Conservation (phyloP, 2,888 invertebrate genomes). For the Cerastis leucographa region DNA sequence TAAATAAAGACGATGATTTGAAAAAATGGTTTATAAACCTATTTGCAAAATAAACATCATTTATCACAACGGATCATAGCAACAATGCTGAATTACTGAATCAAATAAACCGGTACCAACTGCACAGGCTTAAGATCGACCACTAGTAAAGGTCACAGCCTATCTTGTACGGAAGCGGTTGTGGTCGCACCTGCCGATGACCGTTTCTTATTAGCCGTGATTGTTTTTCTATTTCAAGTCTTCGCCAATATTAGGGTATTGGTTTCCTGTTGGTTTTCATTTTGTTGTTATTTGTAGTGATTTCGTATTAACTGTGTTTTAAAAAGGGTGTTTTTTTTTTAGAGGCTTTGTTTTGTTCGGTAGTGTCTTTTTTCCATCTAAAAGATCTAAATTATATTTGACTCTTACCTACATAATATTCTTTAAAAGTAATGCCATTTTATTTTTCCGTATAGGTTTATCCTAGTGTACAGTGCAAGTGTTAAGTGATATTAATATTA, state of each 20-base stretch:
- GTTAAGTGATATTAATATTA: too few species aligned
- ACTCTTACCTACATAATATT: too few species aligned
- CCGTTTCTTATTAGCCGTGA: conserved; percentile 62
- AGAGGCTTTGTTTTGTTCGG: too few species aligned
- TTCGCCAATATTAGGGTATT: conserved; percentile 55
- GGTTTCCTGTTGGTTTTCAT: conserved; percentile 49
- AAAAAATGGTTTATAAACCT: too few species aligned
- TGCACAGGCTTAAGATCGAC: conserved; percentile 4
- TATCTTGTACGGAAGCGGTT: conserved; percentile 68
- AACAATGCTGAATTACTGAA: neutral
- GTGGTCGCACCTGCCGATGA: conserved; percentile 64
- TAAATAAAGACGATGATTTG: too few species aligned
- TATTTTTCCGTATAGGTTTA: too few species aligned
- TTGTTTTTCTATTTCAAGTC: conserved; percentile 63
- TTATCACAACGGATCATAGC: neutral
- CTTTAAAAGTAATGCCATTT: too few species aligned
- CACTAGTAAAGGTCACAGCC: conserved; percentile 38
- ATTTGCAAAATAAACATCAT: too few species aligned
- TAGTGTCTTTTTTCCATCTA: too few species aligned
- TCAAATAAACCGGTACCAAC: neutral
- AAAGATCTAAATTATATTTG: too few species aligned
- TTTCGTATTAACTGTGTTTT: conserved; percentile 3
- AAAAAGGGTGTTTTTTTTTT: neutral
- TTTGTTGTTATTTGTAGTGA: neutral
- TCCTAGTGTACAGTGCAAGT: too few species aligned